Percentiles rank a stretch among this genome's conserved stretches.
Conservation (phyloP, 2,797 vertebrate genomes). For the Malacoraja senta region DNA sequence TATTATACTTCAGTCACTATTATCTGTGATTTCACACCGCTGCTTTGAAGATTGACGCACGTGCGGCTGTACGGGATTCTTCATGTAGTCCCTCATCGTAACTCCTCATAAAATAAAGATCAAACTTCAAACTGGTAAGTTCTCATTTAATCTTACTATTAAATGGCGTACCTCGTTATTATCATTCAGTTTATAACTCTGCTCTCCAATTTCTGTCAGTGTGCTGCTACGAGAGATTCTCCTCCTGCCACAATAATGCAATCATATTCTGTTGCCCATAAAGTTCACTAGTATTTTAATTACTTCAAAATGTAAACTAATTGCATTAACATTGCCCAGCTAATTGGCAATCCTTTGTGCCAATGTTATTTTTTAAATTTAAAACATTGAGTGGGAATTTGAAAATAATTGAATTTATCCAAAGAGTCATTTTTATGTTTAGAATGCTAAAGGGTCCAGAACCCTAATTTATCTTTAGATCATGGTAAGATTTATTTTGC, state of each 20-base stretch:
- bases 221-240: neutral
- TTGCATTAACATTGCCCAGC: neutral
- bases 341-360: neutral
- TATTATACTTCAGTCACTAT: too few relatives aligned
- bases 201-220: conserved; percentile 6
- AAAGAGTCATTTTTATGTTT: neutral
- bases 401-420: neutral
- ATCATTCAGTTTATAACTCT: neutral
- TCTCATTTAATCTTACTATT: too few relatives aligned
- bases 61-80: too few relatives aligned
- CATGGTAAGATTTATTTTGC: neutral
- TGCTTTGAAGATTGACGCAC: too few relatives aligned
- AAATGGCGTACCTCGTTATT: neutral
- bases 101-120: too few relatives aligned
- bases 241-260: neutral
- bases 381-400: neutral
- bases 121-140: too few relatives aligned
- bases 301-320: neutral
- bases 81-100: too few relatives aligned
- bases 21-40: too few relatives aligned
- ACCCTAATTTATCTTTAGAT: neutral
- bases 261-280: neutral
- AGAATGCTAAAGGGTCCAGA: neutral
- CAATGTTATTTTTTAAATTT: neutral
- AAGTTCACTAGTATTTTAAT: neutral